Base-by-base conservation (phyloP, 2,888 invertebrate genomes). In the Disparrhopalites patrizii region DNA sequence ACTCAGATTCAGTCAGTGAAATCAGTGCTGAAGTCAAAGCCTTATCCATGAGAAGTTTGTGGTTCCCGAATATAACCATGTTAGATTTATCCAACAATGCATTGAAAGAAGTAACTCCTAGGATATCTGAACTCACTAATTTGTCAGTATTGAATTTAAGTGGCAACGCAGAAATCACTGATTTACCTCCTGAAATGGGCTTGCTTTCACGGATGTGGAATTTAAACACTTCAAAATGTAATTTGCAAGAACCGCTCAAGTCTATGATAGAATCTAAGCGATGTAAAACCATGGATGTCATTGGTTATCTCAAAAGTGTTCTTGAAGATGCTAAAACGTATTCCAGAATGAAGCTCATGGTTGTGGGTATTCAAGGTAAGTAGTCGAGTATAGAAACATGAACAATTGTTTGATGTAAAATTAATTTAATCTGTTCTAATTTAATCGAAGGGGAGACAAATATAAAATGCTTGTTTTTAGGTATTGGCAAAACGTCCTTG, bases 161-260 rank as follows among this genome's bases (percentile, higher is more conserved):
- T 77, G 89, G 90, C 51, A 95, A 94, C 80, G 75, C 82, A 81
- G 92, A 92, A 40, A 86, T 94, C 61, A 85, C 85, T 4, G 90
- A 94, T 77, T 84, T 99, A 62, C 98, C 98, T 0, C 90, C 97
- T 0, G 93, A 96, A 79, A 89, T 99, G 87, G 98, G 99, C 0
- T 82, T 96, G 7, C 83, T 98, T 1, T 89, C 90, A 0, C 87
- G 94, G n/a, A 83, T 99, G 40, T 98, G 98, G 97, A 97, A 95
- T 81, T 82, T 99, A 40, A 94, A 93, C 79, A 90, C 96, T 2
- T 85, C 88, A 50, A 93, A 93, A 2, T 98, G 98, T 77, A 84
- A 87, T 28, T 82, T 95, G 13, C 87, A 88, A 76, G 96, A 95
- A 77, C 95, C 96, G 0, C 81, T 96, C 0, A 87, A 87, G 69